Evolutionary conservation across 2,113 vertebrate genomes (phyloP), one percentile per base, ranked within the genome.

Genomic region (Passer domesticus): DNA sequence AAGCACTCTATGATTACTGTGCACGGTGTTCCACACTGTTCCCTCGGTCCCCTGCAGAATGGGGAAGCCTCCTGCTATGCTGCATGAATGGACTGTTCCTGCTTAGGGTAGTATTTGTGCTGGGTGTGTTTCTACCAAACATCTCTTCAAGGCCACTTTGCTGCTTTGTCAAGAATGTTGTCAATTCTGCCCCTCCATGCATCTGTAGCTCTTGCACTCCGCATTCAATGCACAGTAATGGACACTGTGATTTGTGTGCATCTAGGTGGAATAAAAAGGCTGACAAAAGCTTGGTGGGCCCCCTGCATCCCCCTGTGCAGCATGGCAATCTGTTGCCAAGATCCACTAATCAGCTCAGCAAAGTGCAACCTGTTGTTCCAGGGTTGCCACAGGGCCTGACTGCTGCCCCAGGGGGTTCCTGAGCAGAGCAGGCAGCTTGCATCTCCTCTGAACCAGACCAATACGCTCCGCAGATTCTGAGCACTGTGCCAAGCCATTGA

Each of bases 21-120:
- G n/a, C n/a, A 4, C 13, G 15, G 49, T 23, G 35, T 13, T 77
- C 39, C 10, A 62, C 0, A 0, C 31, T 4, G 6, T 47, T 7
- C 49, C 30, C 59, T 10, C 0, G 0, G 5, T 7, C 30, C 52
- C 58, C 35, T 10, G 44, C 76, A 50, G 33, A 70, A 58, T 3
- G 0, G n/a, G 5, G 18, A 47, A 44, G 60, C 27, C 52, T 82
- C 59, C 46, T 56, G 37, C 62, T 83, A 44, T 1, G 0, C 7
- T 55, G 39, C 35, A 73, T 11, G 39, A 66, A 72, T 21, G 1
- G 4, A 19, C 43, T 55, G 39, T 22, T 90, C 35, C 56, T 72
- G 35, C 37, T n/a, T 13, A 18, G 62, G 62, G 28, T 2, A 63
- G 62, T 8, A 3, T 52, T 44, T 87, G 46, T 3, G 15, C 68